Evolutionary conservation across 2,113 vertebrate species (phyloP), one percentile per base, ranked within the genome.

Genomic region (Dasyurus viverrinus): DNA sequence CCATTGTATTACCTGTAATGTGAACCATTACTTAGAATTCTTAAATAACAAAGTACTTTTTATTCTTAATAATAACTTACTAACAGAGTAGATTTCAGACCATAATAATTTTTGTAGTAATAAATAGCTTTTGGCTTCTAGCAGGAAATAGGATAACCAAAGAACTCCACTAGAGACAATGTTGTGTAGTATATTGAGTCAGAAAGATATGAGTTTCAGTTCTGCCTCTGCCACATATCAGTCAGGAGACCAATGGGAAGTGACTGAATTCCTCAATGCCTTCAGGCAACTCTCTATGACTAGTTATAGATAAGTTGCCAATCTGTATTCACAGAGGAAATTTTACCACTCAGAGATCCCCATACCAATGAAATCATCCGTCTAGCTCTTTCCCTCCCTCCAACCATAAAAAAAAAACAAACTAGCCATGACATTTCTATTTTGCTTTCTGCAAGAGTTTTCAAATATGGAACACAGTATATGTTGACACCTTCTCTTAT

Each of bases 11-110:
- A n/a, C 22, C 90, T 95, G 54, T 27, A 92, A 76, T 25, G n/a
- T 89, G 48, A n/a, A 84, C 7, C n/a, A 76, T 24, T 89, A 92
- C 25, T 19, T 76, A 93, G 95, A 91, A 54, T 24, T 89, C 53
- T 95, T 68, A 30, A 90, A 91, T 89, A 48, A 95, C 92, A 89
- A 22, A 93, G 76, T 9, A 47, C 16, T 42, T 50, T 26, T n/a
- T 90, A 55, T 76, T 91, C 95, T 95, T 93, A 94, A 54, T 53
- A 94, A 93, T 90, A 91, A 95, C 84, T 93, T 96, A 90, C 48
- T 57, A 48, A 92, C 92, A 94, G 53, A 84, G 36, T 84, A 26
- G 53, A 52, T 47, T 27, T 97, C 55, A 89, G 68, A 92, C 94
- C 53, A 90, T 60, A 93, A 16, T 57, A 91, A 53, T 53, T 96